Evolutionary conservation across 2,113 vertebrate species (phyloP), one percentile per base, ranked within the genome.

Genomic region (Myotis brandtii): DNA sequence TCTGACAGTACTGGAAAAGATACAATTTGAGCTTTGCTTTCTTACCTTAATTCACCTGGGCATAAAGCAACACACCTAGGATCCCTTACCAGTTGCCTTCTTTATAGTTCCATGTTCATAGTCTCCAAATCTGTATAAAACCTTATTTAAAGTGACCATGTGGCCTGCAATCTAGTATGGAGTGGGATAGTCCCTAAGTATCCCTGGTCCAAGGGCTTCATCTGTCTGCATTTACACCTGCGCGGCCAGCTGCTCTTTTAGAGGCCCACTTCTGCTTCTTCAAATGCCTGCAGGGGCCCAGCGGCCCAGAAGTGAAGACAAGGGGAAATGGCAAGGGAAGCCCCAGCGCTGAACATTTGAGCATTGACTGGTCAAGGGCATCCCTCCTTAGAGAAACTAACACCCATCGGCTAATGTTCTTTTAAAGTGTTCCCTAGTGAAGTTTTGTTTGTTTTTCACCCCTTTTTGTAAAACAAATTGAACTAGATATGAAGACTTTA

Each of bases 231-330:
- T 43, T 79, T 48, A 11, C 59, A 85, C 67, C 94, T 91, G 69
- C 83, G 18, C 4, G 0, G 8, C 37, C n/a, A 46, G 23, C 20
- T 25, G 17, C 25, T 54, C n/a, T 25, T 46, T n/a, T 3, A 7
- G 12, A 87, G 40, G 30, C 10, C 11, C 67, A 87, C 92, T 93
- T 94, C 96, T 94, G 59, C 87, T 89, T 95, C 94, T 96, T 80
- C 54, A 72, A 17, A 59, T 46, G 69, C 48, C 86, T 62, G 14
- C 34, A 67, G 64, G 40, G 56, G 16, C 48, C 25, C 9, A 9
- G 76, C 54, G n/a, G 46, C 84, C 91, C 37, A 75, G 76, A 70
- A 90, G 46, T 32, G 12, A 76, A 89, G 52, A 11, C 30, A 40
- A 46, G 62, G 32, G 69, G 66, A 76, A 56, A 32, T n/a, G 48